Base-by-base conservation (phyloP, 2,888 invertebrate genomes). In the Linnaemya tessellans region DNA sequence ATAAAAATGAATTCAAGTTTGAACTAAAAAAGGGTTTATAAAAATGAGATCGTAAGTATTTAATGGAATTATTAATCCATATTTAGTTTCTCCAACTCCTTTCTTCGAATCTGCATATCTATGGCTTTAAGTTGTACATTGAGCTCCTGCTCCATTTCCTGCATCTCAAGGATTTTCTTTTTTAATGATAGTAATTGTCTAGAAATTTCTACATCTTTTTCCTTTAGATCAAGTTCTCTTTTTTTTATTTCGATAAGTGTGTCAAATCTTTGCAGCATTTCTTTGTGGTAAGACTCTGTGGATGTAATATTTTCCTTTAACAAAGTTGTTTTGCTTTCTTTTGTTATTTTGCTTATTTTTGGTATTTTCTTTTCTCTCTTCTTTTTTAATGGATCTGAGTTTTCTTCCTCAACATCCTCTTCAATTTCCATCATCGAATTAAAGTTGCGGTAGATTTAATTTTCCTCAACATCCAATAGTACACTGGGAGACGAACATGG, bases 261-360 rank as follows among this genome's bases (percentile, higher is more conserved):
- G 30, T 65, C 65, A 5, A 65, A n/a, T 11, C 65, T 65, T 9
- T 65, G 25, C 22, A 65, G n/a, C 25, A 65, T 65, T 65, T 65
- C 65, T n/a, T 65, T 22, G 10, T 65, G 65, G 18, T 30, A 25
- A 2, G 11, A 9, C n/a, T 65, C 46, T 15, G 25, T n/a, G 4
- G 65, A 65, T 4, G 18, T 65, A n/a, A 65, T 65, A n/a, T 65
- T 49, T 65, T 65, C 18, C 18, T 65, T 20, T 9, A 65, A 46
- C 30, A 65, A 65, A 46, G 5, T 49, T n/a, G 46, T 46, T 65
- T 65, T 46, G 22, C 18, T 46, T 49, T 49, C 64, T 46, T 46
- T 65, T 25, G 1, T 22, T 9, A 1, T 43, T 15, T 11, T 38
- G 11, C n/a, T 43, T 5, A 25, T 25, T 46, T 65, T 25, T 46